Base-by-base conservation (phyloP, 92 coral and sea anemone genomes). In the Zoanthus sociatus region DNA sequence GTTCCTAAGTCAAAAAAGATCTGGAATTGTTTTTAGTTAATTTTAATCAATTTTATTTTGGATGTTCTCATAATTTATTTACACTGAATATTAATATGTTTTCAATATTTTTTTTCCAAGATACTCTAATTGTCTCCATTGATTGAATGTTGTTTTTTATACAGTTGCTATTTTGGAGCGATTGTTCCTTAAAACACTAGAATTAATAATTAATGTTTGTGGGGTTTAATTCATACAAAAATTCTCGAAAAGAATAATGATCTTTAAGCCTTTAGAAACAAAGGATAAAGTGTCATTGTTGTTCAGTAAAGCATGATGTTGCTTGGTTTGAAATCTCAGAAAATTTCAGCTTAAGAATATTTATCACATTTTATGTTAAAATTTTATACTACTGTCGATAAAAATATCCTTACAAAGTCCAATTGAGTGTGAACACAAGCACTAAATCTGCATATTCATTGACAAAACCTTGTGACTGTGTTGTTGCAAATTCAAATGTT, bases 261-360 rank as follows among this genome's bases (percentile, higher is more conserved):
- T n/a, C 21, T 58, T 60, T 3, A 81, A 81, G 37, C 79, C 64
- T 10, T 61, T 58, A 79, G 55, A 42, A 63, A 42, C 73, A 79
- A 64, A 37, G 8, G n/a, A 64, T 44, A 37, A 7, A 18, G 60
- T 44, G 18, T 47, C 7, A 63, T 17, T 63, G 69, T 20, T 50
- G 73, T 66, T 81, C 20, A 51, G 8, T 32, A n/a, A 63, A 66
- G 64, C 58, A 63, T 17, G 45, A 68, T 20, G 18, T 64, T 79
- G 37, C 66, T 66, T n/a, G 37, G 15, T 79, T 76, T 76, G 64
- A 76, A 50, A 6, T 31, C 1, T 54, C 12, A 7, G 16, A 9
- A 54, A 26, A 54, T 7, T 10, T 54, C 60, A 75, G 30, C 12
- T 7, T 51, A 21, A 47, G 11, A 50, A 17, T 26, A 26, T 55